A percentile compares a stretch with the other conserved stretches of the same genome.
Evolutionary conservation across 35 echinoderm and acorn worm species (phyloP).

Genomic region (Ophiothrix spiculata): DNA sequence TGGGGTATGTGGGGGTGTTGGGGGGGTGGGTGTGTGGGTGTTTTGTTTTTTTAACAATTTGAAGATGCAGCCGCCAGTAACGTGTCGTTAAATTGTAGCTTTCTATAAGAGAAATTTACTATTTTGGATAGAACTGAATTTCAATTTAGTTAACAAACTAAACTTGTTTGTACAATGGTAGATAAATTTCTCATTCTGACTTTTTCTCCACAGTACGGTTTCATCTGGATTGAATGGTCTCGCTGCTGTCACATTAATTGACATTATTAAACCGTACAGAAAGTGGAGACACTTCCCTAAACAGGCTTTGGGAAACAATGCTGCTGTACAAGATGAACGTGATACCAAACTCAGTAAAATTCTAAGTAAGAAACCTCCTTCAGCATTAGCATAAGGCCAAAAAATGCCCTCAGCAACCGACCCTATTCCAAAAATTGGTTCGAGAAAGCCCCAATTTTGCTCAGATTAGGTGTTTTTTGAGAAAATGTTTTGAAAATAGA

Average conservation of each 20-base stretch:
- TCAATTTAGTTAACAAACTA: too few relatives aligned
- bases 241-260: not conserved
- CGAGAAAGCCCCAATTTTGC: too few relatives aligned
- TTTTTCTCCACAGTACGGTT: not conserved
- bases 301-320: not conserved
- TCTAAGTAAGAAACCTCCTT: not conserved
- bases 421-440: too few relatives aligned
- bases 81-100: not conserved
- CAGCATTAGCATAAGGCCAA: too few relatives aligned
- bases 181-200: not conserved
- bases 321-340: not conserved
- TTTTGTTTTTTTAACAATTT: not conserved
- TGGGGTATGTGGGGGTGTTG: not conserved
- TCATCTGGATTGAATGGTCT: constrained; percentile 3
- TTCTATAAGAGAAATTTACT: not conserved
- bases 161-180: too few relatives aligned
- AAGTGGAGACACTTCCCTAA: not conserved
- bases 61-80: not conserved
- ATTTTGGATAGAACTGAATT: not conserved
- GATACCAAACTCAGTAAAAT: not conserved
- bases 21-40: not conserved
- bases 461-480: too few relatives aligned
- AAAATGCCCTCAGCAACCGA: too few relatives aligned
- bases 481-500: too few relatives aligned
- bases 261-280: not conserved